phyloP scores from a whole-genome alignment of 2,888 invertebrate genomes.

The Catotricha subobsoleta region DNA sequence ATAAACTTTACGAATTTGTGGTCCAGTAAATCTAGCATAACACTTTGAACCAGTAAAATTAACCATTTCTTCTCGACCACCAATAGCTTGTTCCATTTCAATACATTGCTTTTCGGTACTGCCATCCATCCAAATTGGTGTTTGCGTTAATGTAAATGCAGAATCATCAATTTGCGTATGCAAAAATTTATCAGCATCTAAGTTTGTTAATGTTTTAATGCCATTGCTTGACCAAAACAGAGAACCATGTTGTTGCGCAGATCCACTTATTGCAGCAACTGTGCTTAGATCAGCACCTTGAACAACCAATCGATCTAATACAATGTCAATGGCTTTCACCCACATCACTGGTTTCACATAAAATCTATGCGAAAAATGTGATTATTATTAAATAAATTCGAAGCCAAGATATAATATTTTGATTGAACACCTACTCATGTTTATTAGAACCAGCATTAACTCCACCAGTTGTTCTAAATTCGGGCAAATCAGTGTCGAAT shows the following conservation, averaged over 20 bases:
- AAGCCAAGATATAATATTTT: background rate
- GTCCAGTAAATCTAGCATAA: constrained; percentile 57
- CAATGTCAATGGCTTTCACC: constrained; percentile 87
- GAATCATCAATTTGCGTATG: constrained; percentile 62
- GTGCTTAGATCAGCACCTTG: constrained; percentile 67
- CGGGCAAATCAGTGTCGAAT: constrained; percentile 85
- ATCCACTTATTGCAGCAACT: constrained; percentile 74
- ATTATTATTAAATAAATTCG: background rate
- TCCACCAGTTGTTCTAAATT: constrained; percentile 51
- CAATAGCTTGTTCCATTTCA: constrained; percentile 62
- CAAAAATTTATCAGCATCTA: constrained; percentile 58
- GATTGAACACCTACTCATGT: constrained; percentile 20
- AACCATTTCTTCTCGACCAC: constrained; percentile 34
- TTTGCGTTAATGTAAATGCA: constrained; percentile 58
- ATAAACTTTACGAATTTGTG: constrained; percentile 80
- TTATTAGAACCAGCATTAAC: constrained; percentile 32
- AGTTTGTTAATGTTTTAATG: constrained; percentile 38
- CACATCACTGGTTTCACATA: constrained; percentile 81
- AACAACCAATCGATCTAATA: constrained; percentile 65
- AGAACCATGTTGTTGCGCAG: constrained; percentile 95
- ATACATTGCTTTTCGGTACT: constrained; percentile 52
- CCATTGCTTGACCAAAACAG: constrained; percentile 83
- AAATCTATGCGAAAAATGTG: constrained; percentile 32
- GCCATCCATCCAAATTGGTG: constrained; percentile 97
- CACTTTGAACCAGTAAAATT: constrained; percentile 27